Evolutionary conservation across 1,140 invertebrate genomes (phyloP), one percentile per base, ranked within the genome.

Genomic region (Parasteatoda tepidariorum): DNA sequence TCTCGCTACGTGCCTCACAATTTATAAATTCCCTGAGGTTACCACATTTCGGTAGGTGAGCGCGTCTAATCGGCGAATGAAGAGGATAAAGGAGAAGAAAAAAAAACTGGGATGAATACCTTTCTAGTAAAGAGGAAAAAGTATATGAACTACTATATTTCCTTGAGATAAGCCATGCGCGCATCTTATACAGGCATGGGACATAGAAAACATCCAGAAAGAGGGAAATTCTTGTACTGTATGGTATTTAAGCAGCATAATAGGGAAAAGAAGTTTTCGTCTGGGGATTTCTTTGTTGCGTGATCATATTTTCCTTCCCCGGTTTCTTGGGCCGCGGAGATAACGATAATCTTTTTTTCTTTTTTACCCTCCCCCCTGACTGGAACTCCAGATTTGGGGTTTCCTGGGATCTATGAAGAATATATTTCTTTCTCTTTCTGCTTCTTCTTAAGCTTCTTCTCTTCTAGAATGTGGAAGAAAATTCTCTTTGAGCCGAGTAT

Each of bases 241-340:
- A 78, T 78, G 74, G 74, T 78, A 64, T 78, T 78, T 78, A 78
- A 78, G 74, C 59, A 28, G 73, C 57, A 62, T 75, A 62, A 34
- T 66, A 66, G 74, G 71, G 71, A 34, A 75, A 71, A 66, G 38
- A 78, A 78, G 74, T 78, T 78, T 78, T 78, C 74, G 74, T 24
- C 26, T 22, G 34, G 74, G 74, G 74, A 78, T 78, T 73, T 78
- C 62, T 66, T 78, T 78, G 74, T 78, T 78, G 74, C 74, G 61
- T 78, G 74, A 78, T 78, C 74, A 78, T 78, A 78, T 78, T 78
- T 78, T 78, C 59, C 61, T 57, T 78, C 38, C 74, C 74, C 61
- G 24, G 33, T 66, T 66, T 30, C 74, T 66, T 78, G 74, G 18
- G 74, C 30, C 48, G 61, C 61, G 54, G 55, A 78, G 74, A 78